These are phyloP conservation scores for Thryonomys swinderianus DNA, from an alignment of 2,113 vertebrate species.

Conservation along the genomic window DNA sequence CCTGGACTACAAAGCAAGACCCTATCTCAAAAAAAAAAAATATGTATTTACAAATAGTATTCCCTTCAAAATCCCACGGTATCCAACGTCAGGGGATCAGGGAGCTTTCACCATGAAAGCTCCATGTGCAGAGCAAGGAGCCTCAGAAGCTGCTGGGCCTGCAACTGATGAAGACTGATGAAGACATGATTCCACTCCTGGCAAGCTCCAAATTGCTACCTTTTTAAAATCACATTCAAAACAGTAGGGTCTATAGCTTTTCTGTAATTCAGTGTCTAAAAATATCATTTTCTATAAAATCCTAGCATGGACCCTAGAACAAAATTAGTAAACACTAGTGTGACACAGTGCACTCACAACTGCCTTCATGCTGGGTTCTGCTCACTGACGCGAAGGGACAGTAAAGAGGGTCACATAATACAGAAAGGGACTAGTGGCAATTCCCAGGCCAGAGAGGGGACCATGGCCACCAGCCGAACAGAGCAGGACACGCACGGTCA, in stretches of 20 bases:
- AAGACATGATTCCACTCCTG: background rate
- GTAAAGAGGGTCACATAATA: background rate
- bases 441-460: background rate
- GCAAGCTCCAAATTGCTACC: background rate
- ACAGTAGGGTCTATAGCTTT: background rate
- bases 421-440: background rate
- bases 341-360: background rate
- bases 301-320: background rate
- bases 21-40: background rate
- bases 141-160: background rate
- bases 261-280: background rate
- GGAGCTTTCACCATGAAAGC: background rate
- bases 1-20: too few species aligned
- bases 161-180: background rate
- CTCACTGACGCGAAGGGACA: background rate
- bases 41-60: background rate
- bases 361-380: background rate
- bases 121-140: background rate
- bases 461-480: background rate
- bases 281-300: background rate
- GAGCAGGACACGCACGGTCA: background rate
- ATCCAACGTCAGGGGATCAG: background rate
- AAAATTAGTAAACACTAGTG: background rate
- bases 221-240: background rate
- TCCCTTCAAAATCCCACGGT: slow-evolving; percentile 1